Percentiles rank a stretch among this genome's conserved stretches.
Conservation (phyloP, 1,140 invertebrate genomes). For the Drosophila pseudoananassae region DNA sequence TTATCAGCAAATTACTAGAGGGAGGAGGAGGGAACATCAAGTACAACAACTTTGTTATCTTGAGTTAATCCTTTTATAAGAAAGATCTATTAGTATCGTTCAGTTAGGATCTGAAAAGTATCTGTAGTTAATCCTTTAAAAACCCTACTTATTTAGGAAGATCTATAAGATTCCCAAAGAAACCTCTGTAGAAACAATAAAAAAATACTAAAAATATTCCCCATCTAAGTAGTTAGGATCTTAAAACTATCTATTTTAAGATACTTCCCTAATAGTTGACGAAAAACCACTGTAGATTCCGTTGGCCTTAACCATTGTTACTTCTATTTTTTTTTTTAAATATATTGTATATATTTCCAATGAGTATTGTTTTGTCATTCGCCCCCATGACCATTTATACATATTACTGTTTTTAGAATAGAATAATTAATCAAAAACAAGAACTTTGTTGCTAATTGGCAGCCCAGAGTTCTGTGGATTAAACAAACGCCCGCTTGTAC, state of each 20-base stretch:
- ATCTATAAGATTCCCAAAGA: too few species aligned
- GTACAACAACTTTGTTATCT: conserved; percentile 33
- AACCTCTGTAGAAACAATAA: too few species aligned
- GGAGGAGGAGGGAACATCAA: conserved; percentile 51
- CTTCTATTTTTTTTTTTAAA: conserved; percentile 6
- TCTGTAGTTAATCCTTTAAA: too few species aligned
- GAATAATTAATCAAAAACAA: conserved; percentile 38
- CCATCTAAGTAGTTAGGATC: too few species aligned
- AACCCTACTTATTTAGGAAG: too few species aligned
- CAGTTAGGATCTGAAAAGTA: too few species aligned
- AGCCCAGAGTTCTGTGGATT: conserved; percentile 27
- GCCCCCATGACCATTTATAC: conserved; percentile 12
- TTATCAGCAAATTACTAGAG: conserved; percentile 79
- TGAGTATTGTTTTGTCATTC: conserved; percentile 60
- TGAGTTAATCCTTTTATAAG: too few species aligned
- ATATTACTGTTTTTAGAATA: conserved; percentile 25
- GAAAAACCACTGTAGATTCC: not conserved
- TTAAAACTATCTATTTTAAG: not conserved
- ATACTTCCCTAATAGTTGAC: too few species aligned
- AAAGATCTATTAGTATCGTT: too few species aligned
- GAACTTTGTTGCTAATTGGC: conserved; percentile 43
- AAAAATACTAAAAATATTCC: too few species aligned
- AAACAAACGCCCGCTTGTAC: conserved; percentile 14
- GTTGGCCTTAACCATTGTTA: conserved; percentile 22
- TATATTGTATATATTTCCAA: conserved; percentile 30